Percentiles rank a stretch among this genome's conserved stretches.
These are phyloP conservation scores for Silurus meridionalis DNA, from an alignment of 2,113 vertebrate genomes.

Conservation along the genomic window DNA sequence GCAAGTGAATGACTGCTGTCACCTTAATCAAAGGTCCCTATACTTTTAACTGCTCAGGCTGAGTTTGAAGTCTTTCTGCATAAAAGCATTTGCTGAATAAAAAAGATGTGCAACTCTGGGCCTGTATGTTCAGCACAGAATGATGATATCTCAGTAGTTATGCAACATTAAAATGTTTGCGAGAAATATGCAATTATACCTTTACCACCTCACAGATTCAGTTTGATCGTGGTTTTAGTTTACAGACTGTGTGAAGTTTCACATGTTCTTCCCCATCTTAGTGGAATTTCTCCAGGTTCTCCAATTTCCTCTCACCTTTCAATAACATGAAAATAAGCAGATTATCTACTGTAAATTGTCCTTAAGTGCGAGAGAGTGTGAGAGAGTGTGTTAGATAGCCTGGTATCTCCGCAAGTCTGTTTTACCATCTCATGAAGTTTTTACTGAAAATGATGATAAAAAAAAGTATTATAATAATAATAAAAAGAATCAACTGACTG, in stretches of 20 bases:
- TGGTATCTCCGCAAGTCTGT: background rate
- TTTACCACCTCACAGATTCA: background rate
- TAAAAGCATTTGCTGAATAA: background rate
- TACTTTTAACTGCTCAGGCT: background rate
- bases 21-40: background rate
- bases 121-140: background rate
- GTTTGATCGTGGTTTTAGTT: background rate
- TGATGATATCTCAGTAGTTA: background rate
- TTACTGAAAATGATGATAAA: too few relatives aligned
- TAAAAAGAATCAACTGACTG: background rate
- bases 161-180: background rate
- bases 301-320: background rate
- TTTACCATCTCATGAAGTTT: background rate
- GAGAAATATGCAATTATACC: background rate
- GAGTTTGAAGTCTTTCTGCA: background rate
- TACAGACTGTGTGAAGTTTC: background rate
- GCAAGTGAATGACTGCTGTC: background rate
- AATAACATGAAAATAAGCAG: background rate
- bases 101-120: background rate
- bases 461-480: too few relatives aligned
- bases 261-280: background rate
- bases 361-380: background rate
- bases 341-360: background rate
- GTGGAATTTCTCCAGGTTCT: background rate
- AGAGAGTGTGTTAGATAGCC: background rate